Conservation (phyloP, 2,113 vertebrate genomes). For the Hippocampus abdominalis region DNA sequence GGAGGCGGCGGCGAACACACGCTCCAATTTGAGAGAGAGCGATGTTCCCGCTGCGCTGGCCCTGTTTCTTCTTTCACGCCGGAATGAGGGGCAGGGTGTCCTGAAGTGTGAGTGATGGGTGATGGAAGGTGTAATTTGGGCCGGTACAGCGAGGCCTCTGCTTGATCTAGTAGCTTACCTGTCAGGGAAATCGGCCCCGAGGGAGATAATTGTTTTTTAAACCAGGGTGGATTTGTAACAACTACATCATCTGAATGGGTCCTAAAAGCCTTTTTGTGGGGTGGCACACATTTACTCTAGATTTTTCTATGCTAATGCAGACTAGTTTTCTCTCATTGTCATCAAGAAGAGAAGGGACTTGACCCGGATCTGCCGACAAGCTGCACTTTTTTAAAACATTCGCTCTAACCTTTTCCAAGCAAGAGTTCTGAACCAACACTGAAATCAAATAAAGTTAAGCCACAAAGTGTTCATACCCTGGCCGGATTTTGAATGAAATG, state of each 20-base stretch:
- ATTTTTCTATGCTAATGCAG: neutral
- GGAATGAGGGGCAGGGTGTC: slow-evolving; percentile 52
- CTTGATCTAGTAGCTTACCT: slow-evolving; percentile 24
- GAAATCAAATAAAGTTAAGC: neutral
- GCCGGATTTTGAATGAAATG: neutral
- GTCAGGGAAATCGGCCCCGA: neutral
- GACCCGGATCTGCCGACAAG: neutral
- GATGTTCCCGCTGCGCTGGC: slow-evolving; percentile 41
- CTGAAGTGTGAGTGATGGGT: slow-evolving; percentile 51
- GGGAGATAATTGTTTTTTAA: slow-evolving; percentile 13
- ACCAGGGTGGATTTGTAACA: neutral
- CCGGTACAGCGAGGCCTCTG: slow-evolving; percentile 35
- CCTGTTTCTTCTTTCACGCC: slow-evolving; percentile 45
- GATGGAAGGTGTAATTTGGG: slow-evolving; percentile 54
- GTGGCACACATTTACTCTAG: neutral
- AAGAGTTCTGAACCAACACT: neutral
- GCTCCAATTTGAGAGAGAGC: slow-evolving; percentile 58
- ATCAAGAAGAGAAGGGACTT: neutral
- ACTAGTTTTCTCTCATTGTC: neutral
- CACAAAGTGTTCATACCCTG: neutral
- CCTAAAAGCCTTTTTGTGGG: neutral
- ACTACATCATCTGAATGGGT: neutral
- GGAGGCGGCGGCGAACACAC: slow-evolving; percentile 49
- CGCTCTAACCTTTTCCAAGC: neutral
- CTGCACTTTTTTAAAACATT: neutral